phyloP scores from a whole-genome alignment of 2,113 vertebrate species.

The Sander lucioperca region DNA sequence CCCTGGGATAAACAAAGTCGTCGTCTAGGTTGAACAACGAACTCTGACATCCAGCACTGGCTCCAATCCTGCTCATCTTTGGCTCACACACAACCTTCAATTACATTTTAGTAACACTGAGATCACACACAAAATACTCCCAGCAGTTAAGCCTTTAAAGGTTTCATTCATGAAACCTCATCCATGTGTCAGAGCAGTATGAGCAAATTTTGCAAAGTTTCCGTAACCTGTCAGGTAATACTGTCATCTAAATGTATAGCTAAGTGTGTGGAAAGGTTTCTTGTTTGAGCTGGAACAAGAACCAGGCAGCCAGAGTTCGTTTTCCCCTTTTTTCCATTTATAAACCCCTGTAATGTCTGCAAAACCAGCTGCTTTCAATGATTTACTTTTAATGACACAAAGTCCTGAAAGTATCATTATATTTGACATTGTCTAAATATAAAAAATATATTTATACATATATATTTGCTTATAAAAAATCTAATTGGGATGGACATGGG shows the following conservation, averaged over 20 bases:
- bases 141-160: not conserved
- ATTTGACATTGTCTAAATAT: slow-evolving; percentile 89
- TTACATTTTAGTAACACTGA: slow-evolving; percentile 27
- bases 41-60: slow-evolving; percentile 56
- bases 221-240: slow-evolving; percentile 40
- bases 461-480: slow-evolving; percentile 87
- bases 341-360: slow-evolving; percentile 86
- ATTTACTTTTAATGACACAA: slow-evolving; percentile 59
- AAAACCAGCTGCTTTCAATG: slow-evolving; percentile 94
- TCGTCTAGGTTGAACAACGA: slow-evolving; percentile 71
- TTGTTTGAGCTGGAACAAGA: slow-evolving; percentile 43
- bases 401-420: slow-evolving; percentile 78
- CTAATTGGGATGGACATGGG: slow-evolving; percentile 84
- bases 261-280: slow-evolving; percentile 9
- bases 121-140: slow-evolving; percentile 16
- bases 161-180: slow-evolving; percentile 20
- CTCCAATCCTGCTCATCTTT: slow-evolving; percentile 49
- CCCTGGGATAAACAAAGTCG: slow-evolving; percentile 85
- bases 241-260: slow-evolving; percentile 32
- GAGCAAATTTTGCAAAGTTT: slow-evolving; percentile 32
- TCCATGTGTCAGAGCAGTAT: not conserved
- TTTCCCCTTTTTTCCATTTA: slow-evolving; percentile 78
- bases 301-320: slow-evolving; percentile 69
- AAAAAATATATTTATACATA: slow-evolving; percentile 93
- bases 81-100: slow-evolving; percentile 24